Percentiles rank a stretch among this genome's conserved stretches.
These are phyloP conservation scores for Irena cyanogastra DNA, from an alignment of 2,113 vertebrate species.

Conservation along the genomic window DNA sequence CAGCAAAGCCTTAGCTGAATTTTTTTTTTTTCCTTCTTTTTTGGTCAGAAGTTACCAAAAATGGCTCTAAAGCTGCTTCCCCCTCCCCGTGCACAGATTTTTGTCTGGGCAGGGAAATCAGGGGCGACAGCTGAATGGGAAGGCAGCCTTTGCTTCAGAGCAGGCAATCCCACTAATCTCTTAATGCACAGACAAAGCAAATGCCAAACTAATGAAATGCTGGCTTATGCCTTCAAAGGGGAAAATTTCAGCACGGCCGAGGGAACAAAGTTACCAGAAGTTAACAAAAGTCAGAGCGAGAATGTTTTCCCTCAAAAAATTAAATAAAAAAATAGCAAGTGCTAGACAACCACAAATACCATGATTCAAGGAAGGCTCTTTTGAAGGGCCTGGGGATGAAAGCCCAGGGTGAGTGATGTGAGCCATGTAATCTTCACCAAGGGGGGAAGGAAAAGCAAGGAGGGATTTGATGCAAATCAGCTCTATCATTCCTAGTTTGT, in stretches of 20 bases:
- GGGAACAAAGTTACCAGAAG: background rate
- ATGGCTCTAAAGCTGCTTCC: background rate
- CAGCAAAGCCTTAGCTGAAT: background rate
- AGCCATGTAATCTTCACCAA: background rate
- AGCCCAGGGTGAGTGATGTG: background rate
- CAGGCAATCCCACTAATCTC: slow-evolving; percentile 1
- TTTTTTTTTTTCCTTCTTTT: background rate
- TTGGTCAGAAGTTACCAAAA: background rate
- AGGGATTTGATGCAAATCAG: background rate
- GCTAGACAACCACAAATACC: background rate
- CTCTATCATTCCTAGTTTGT: background rate
- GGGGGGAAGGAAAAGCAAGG: background rate
- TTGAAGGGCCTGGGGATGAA: background rate
- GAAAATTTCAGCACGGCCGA: background rate
- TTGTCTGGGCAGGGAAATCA: background rate
- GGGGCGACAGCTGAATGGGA: background rate
- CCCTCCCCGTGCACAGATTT: background rate
- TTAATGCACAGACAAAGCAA: slow-evolving; percentile 46
- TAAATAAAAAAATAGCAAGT: background rate
- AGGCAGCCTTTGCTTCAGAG: background rate
- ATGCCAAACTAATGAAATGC: slow-evolving; percentile 30
- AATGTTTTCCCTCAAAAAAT: background rate
- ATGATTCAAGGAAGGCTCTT: background rate
- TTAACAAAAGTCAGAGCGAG: background rate
- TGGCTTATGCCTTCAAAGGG: background rate